Conservation (phyloP, 2,888 invertebrate genomes). For the Trissoscelio sp. region DNA sequence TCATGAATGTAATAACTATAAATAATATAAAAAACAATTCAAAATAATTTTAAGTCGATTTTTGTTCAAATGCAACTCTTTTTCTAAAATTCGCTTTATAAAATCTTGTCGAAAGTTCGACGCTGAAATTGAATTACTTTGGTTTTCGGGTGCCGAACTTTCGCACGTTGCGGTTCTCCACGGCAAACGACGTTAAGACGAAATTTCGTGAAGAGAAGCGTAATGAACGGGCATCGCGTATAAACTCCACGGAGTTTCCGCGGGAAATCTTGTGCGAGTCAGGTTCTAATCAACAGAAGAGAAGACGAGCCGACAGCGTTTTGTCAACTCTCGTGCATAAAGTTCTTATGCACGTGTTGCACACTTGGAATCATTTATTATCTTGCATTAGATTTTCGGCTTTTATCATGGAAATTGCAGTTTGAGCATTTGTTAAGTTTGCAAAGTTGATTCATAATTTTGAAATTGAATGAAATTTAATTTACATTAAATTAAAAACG, state of each 20-base stretch:
- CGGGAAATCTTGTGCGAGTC: constrained; percentile 19
- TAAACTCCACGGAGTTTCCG: constrained; percentile 6
- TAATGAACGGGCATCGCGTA: constrained; percentile 36
- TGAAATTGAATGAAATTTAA: too few relatives aligned
- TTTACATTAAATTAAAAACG: too few relatives aligned
- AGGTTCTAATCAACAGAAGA: constrained; percentile 20
- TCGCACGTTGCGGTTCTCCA: constrained; percentile 24
- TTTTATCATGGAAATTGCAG: too few relatives aligned
- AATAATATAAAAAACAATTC: too few relatives aligned
- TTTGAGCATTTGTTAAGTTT: too few relatives aligned
- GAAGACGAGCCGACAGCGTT: constrained; percentile 36
- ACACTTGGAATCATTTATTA: constrained; percentile 21
- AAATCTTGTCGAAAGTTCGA: constrained; percentile 33
- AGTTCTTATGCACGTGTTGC: background rate
- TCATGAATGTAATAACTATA: too few relatives aligned
- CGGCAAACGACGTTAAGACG: constrained; percentile 40
- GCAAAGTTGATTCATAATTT: too few relatives aligned
- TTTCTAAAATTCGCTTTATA: constrained; percentile 17
- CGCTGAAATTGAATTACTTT: constrained; percentile 40
- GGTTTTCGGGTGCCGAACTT: constrained; percentile 30
- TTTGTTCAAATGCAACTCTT: too few relatives aligned
- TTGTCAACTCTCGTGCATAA: constrained; percentile 37
- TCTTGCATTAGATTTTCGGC: too few relatives aligned
- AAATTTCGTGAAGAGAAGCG: constrained; percentile 30
- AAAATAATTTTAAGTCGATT: too few relatives aligned